phyloP scores from a whole-genome alignment of 2,113 vertebrate species.

The Thinocorus orbignyianus region DNA sequence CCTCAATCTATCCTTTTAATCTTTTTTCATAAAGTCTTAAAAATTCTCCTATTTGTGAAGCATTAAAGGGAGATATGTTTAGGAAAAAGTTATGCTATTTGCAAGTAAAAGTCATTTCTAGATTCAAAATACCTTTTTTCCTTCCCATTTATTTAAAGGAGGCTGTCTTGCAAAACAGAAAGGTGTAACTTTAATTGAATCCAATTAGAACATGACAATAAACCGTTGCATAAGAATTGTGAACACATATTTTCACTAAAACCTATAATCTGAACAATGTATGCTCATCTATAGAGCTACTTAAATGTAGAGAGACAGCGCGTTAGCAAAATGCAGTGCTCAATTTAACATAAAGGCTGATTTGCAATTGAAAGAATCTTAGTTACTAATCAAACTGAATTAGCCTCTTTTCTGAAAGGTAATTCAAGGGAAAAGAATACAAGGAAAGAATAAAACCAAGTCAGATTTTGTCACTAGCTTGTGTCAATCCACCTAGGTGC shows the following conservation, averaged over 20 bases:
- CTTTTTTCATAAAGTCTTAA: not conserved
- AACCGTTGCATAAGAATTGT: not conserved
- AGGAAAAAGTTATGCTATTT: not conserved
- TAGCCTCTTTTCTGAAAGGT: not conserved
- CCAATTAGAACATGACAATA: not conserved
- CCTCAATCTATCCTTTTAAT: not conserved
- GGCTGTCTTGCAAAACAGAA: not conserved
- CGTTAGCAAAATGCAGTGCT: not conserved
- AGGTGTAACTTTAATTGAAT: not conserved
- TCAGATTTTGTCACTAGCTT: not conserved
- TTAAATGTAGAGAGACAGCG: not conserved
- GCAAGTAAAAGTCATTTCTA: not conserved
- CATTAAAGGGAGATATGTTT: not conserved
- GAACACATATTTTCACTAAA: not conserved
- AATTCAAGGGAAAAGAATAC: not conserved
- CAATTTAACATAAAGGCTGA: conserved; percentile 2
- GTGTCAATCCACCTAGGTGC: not conserved
- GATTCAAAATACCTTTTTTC: not conserved
- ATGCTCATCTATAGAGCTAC: not conserved
- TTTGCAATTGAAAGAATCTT: not conserved
- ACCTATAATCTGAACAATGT: not conserved
- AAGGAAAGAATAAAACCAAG: not conserved
- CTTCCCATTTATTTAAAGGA: not conserved
- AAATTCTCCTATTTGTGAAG: not conserved
- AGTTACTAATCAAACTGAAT: conserved; percentile 12